These are phyloP conservation scores for Drosophila murphyi DNA, from an alignment of 1,140 invertebrate species.

Conservation along the genomic window DNA sequence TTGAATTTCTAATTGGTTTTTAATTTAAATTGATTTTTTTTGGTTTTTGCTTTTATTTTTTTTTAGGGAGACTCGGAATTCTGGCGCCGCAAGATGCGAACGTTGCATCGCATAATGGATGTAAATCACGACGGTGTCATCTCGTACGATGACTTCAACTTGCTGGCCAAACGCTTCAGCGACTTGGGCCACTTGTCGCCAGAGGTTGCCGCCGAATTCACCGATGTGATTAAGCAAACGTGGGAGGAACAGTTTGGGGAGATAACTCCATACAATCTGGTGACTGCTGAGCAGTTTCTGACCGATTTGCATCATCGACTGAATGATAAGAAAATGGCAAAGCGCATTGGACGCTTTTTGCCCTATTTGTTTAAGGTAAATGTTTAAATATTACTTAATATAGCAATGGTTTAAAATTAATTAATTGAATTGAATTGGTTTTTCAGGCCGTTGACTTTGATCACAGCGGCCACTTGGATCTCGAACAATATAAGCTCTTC, in stretches of 20 bases:
- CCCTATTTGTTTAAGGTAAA: conserved; percentile 92
- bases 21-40: not conserved
- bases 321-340: conserved; percentile 89
- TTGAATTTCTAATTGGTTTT: conserved; percentile 1
- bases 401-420: not conserved
- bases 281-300: conserved; percentile 92
- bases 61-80: conserved; percentile 91
- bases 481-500: conserved; percentile 93
- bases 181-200: conserved; percentile 89
- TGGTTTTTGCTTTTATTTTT: not conserved
- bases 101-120: conserved; percentile 91
- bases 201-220: conserved; percentile 88
- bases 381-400: not conserved
- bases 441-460: conserved; percentile 92
- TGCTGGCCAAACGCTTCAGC: conserved; percentile 90
- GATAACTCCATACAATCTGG: conserved; percentile 91
- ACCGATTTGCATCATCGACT: conserved; percentile 92
- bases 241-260: conserved; percentile 94
- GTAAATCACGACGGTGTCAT: conserved; percentile 94
- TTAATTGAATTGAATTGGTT: not conserved
- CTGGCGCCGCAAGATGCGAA: conserved; percentile 95
- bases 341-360: conserved; percentile 90
- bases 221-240: conserved; percentile 88
- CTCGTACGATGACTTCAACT: conserved; percentile 91
- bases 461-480: conserved; percentile 90